These are phyloP conservation scores for Ellobium chinense DNA, from an alignment of 2,888 invertebrate species.

Conservation along the genomic window DNA sequence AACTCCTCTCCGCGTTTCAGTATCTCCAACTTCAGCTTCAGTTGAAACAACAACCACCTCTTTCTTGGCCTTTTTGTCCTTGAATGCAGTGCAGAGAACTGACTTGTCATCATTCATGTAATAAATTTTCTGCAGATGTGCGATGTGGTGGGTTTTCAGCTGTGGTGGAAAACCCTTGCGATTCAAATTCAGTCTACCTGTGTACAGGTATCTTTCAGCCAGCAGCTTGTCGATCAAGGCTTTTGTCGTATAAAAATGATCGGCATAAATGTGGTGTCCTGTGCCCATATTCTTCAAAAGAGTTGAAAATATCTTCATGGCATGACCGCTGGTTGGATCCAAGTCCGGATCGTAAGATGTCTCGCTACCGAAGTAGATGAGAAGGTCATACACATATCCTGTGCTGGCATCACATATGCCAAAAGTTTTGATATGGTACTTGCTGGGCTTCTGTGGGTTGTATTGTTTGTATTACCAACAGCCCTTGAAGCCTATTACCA, in stretches of 20 bases:
- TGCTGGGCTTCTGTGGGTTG: background rate
- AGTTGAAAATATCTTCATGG: background rate
- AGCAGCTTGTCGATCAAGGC: background rate
- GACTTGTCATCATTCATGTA: background rate
- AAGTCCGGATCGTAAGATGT: background rate
- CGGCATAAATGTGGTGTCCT: background rate
- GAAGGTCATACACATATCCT: background rate
- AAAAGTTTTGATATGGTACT: slow-evolving; percentile 17
- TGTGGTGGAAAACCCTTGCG: background rate
- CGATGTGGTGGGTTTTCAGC: background rate
- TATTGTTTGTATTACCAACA: background rate
- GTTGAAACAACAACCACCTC: background rate
- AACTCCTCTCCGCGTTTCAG: background rate
- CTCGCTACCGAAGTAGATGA: background rate
- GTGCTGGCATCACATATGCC: background rate
- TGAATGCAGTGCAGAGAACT: background rate
- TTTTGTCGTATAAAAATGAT: background rate
- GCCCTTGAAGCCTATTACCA: background rate
- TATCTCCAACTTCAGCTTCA: background rate
- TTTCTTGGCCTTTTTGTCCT: background rate
- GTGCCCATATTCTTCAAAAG: background rate
- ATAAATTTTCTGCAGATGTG: background rate
- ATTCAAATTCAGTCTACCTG: background rate
- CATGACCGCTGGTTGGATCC: background rate
- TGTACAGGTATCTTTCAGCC: background rate